Conservation (phyloP, 2,797 vertebrate genomes). For the Sebastes kiyomatsui region DNA sequence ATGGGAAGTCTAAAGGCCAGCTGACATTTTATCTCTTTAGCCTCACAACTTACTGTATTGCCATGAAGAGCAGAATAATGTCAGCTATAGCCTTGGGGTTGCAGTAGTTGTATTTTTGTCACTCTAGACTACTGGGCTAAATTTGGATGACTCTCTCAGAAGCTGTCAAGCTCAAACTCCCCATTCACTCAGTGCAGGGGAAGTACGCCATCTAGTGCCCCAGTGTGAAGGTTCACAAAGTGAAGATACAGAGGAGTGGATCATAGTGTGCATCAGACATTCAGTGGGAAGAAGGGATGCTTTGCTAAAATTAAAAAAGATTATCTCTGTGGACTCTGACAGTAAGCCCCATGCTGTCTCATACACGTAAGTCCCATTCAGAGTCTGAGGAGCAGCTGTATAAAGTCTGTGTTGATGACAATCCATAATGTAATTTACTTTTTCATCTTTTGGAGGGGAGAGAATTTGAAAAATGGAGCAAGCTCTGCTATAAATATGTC, state of each 20-base stretch:
- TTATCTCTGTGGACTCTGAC: background rate
- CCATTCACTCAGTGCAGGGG: slow-evolving; percentile 21
- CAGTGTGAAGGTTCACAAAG: background rate
- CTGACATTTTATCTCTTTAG: slow-evolving; percentile 59
- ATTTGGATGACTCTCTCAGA: slow-evolving; percentile 70
- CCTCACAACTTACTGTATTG: slow-evolving; percentile 37
- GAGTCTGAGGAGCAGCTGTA: background rate
- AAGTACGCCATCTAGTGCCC: slow-evolving; percentile 75
- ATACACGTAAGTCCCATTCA: background rate
- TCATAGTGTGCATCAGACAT: background rate
- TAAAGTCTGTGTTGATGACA: background rate
- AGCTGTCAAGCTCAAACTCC: slow-evolving; percentile 38
- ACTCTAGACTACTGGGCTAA: slow-evolving; percentile 44
- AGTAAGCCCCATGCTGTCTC: background rate
- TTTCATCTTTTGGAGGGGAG: background rate
- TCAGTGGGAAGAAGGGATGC: background rate
- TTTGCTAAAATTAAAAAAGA: background rate
- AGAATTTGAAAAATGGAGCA: background rate
- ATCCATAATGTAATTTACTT: background rate
- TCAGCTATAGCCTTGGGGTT: slow-evolving; percentile 58
- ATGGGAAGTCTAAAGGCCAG: slow-evolving; percentile 32
- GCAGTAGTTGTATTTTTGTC: slow-evolving; percentile 56
- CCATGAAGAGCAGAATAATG: slow-evolving; percentile 64
- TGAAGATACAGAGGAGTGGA: background rate
- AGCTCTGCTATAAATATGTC: background rate